A percentile compares a stretch with the other conserved stretches of the same genome.
phyloP scores from a whole-genome alignment of 2,797 vertebrate species.

The Paratrypauchen microcephalus region DNA sequence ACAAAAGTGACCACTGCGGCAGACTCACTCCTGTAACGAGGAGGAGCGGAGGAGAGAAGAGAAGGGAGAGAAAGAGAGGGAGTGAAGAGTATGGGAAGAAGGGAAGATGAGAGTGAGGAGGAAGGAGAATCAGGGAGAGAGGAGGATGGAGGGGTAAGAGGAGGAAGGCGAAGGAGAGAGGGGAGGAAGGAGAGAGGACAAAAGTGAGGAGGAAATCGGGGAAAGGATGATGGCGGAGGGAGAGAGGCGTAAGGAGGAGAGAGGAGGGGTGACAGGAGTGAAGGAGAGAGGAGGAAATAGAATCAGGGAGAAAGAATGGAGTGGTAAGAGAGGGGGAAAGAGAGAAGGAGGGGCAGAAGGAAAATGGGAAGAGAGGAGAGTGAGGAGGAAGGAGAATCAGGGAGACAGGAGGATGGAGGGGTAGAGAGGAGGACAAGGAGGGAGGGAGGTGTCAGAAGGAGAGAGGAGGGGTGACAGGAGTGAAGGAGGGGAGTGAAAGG shows the following conservation, averaged over 20 bases:
- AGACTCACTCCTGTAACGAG: background rate
- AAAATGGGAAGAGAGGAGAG: background rate
- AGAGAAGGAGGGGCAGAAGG: background rate
- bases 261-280: too few relatives aligned
- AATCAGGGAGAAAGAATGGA: too few relatives aligned
- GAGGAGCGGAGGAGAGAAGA: background rate
- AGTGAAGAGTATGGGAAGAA: background rate
- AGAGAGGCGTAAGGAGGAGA: background rate
- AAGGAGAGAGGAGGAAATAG: background rate
- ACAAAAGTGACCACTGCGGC: conserved; percentile 17
- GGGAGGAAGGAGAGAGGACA: too few relatives aligned
- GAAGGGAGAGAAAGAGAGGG: background rate
- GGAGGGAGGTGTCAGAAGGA: too few relatives aligned
- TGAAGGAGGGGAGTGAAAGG: too few relatives aligned
- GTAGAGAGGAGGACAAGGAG: too few relatives aligned
- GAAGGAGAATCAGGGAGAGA: background rate
- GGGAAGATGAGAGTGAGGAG: background rate
- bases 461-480: too few relatives aligned
- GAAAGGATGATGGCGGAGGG: background rate
- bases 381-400: background rate
- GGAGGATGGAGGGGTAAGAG: background rate
- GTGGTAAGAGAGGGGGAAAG: fast-evolving
- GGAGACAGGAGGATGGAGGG: background rate
- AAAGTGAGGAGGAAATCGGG: background rate
- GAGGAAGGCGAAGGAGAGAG: background rate